Percentiles rank a stretch among this genome's conserved stretches.
phyloP scores from a whole-genome alignment of 2,113 vertebrate species.

The Symphodus melops region DNA sequence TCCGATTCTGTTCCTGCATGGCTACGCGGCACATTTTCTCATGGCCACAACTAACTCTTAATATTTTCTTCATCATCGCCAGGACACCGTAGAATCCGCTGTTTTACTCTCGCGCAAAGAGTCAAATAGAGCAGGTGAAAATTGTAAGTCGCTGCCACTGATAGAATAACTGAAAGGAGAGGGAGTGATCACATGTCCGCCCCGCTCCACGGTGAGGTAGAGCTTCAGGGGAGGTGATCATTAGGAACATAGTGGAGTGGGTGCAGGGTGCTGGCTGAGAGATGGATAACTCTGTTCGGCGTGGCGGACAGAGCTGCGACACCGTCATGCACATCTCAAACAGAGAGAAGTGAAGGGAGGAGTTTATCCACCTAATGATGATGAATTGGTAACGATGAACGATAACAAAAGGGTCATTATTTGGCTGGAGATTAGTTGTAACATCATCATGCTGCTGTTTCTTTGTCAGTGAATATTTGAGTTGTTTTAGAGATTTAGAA shows the following conservation, averaged over 20 bases:
- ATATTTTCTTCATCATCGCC: too few relatives aligned
- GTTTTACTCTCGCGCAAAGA: too few relatives aligned
- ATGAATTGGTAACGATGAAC: conserved; percentile 57
- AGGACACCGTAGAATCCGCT: too few relatives aligned
- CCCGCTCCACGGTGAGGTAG: conserved; percentile 53
- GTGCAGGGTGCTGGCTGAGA: conserved; percentile 68
- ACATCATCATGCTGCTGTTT: conserved; percentile 32
- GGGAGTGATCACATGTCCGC: conserved; percentile 29
- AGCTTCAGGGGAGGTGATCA: conserved; percentile 72
- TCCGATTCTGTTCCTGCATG: too few relatives aligned
- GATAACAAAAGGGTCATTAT: conserved; percentile 25
- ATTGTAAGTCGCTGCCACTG: conserved; percentile 11
- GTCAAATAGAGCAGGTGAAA: too few relatives aligned
- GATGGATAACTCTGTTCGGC: conserved; percentile 75
- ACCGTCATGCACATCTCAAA: conserved; percentile 53
- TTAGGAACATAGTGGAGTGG: conserved; percentile 70
- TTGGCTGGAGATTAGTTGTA: conserved; percentile 28
- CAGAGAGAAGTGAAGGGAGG: conserved; percentile 50
- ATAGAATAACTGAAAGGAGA: conserved; percentile 17
- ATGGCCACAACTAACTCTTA: too few relatives aligned
- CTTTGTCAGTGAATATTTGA: conserved; percentile 11
- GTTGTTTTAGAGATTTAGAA: background rate
- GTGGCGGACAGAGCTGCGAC: conserved; percentile 65
- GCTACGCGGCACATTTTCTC: too few relatives aligned
- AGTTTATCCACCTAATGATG: conserved; percentile 50